Base-by-base conservation (phyloP, 2,797 vertebrate genomes). In the Naso thynnoides region DNA sequence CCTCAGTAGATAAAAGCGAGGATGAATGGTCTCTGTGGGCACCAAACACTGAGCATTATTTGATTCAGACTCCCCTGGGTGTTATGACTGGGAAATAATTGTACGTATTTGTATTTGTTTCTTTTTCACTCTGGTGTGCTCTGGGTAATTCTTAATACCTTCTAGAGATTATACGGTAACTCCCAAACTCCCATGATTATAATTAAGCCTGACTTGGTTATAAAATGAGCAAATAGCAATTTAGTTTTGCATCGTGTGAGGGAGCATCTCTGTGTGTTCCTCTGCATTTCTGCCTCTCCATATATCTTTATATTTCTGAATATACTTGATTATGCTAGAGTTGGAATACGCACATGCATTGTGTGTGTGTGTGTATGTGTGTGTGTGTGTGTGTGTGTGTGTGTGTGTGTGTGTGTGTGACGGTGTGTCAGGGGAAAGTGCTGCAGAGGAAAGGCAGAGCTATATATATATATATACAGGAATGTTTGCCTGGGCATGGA, bases 181-280 rank as follows among this genome's bases (percentile, higher is more conserved):
- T 92, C 93, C 93, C 92, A 93, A 92, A 92, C 91, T 94, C 92
- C 91, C 92, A 92, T 93, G 91, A 93, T 94, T 93, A 92, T 94
- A 92, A 93, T 93, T 91, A 91, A 92, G 92, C 92, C 90, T 86
- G 92, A 92, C 91, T 94, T 94, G 92, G 92, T 93, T 91, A 85
- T 90, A 92, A 92, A 94, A 94, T 92, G 88, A 93, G 92, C 89
- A 93, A 93, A 93, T 91, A 89, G 84, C 87, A 90, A 93, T 94
- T 93, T 93, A 84, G 91, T 90, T 90, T 91, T 91, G 92, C 92
- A 82, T 90, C 92, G 90, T 93, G 91, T 91, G 92, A 91, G 90
- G 91, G 90, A 91, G 88, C 87, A 83, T 90, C 84, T 89, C 89
- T 87, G 90, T 92, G 89, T 90, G 89, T 87, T 88, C 84, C 72